phyloP scores from a whole-genome alignment of 1,140 invertebrate species.

The Stenopsyche tienmushanensis region DNA sequence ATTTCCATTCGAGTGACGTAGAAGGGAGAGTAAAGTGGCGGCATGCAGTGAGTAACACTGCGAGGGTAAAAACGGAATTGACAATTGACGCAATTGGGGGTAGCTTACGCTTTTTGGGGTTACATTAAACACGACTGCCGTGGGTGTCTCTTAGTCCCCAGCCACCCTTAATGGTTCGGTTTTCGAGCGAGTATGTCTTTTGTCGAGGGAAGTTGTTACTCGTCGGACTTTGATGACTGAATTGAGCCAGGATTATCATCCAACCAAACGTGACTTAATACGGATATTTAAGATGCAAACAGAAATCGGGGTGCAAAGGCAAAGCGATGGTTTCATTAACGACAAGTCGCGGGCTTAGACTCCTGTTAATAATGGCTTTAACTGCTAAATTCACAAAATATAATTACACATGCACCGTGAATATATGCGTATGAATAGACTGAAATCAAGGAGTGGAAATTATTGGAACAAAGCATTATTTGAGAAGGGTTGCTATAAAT shows the following conservation, averaged over 20 bases:
- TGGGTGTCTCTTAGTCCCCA: too few species aligned
- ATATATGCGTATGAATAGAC: too few species aligned
- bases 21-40: constrained; percentile 2
- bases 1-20: constrained; percentile 14
- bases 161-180: too few species aligned
- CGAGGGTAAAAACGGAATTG: constrained; percentile 38
- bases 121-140: constrained; percentile 35
- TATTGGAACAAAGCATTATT: too few species aligned
- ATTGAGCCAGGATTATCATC: neutral
- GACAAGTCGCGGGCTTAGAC: too few species aligned
- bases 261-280: neutral
- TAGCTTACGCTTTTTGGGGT: constrained; percentile 41
- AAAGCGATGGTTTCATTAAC: too few species aligned
- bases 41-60: constrained; percentile 11
- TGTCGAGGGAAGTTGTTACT: neutral
- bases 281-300: neutral
- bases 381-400: too few species aligned
- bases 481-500: too few species aligned
- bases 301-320: neutral
- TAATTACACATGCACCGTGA: too few species aligned
- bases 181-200: neutral
- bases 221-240: neutral
- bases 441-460: too few species aligned
- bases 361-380: too few species aligned
- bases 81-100: constrained; percentile 43